These are phyloP conservation scores for Paramormyrops hopkinsi DNA, from an alignment of 2,797 vertebrate genomes.

Conservation along the genomic window DNA sequence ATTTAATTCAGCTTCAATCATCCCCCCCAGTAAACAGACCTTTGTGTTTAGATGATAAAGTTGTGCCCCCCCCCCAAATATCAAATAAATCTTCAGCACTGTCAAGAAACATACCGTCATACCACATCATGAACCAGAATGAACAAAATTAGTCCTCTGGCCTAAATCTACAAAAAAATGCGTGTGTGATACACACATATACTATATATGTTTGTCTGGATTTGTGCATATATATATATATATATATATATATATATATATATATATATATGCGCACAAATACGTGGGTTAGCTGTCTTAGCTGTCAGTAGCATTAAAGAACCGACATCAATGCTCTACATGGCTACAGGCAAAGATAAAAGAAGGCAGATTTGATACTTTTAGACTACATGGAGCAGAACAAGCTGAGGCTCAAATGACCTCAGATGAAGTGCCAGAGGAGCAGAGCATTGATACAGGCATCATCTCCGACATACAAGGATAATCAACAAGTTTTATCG, in stretches of 20 bases:
- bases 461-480: constrained; percentile 40
- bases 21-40: background rate
- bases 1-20: background rate
- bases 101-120: background rate
- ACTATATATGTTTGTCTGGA: background rate
- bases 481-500: constrained; percentile 25
- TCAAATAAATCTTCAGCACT: background rate
- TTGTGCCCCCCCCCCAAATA: background rate
- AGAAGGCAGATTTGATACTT: background rate
- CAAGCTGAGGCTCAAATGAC: background rate
- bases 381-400: background rate
- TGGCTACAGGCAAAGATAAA: background rate
- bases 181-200: background rate
- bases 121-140: background rate
- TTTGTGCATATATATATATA: too few species aligned
- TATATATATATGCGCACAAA: background rate
- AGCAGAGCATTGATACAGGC: background rate
- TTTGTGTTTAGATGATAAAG: background rate
- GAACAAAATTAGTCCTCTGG: background rate
- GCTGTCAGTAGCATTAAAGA: background rate
- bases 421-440: background rate
- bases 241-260: too few species aligned
- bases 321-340: background rate
- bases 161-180: too few species aligned
- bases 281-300: background rate